Evolutionary conservation across 1,140 invertebrate genomes (phyloP).

Genomic region (honey bee (Apis mellifera)): Amel_HAv3.1 CM009942.2:3994001-3994500

Average conservation of each 20-base stretch:
- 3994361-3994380: conserved; percentile 63
- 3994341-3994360: conserved; percentile 51
- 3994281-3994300: conserved; percentile 50
- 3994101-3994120: conserved; percentile 66
- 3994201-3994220: conserved; percentile 5
- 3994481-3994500: conserved; percentile 71
- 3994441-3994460: conserved; percentile 72
- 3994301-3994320: conserved; percentile 50
- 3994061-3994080: conserved; percentile 37
- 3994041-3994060: conserved; percentile 3
- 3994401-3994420: conserved; percentile 48
- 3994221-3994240: conserved; percentile 49
- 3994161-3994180: conserved; percentile 58
- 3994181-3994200: conserved; percentile 63
- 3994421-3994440: conserved; percentile 55
- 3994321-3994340: conserved; percentile 43
- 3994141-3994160: conserved; percentile 32
- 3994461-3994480: conserved; percentile 81
- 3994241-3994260: conserved; percentile 64
- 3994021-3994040: conserved; percentile 28
- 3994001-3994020: conserved; percentile 63
- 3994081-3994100: conserved; percentile 70
- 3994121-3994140: conserved; percentile 70
- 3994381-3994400: conserved; percentile 55
- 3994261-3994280: conserved; percentile 65